Evolutionary conservation across 2,113 vertebrate genomes (phyloP).

Genomic region (Serilophus lunatus): DNA sequence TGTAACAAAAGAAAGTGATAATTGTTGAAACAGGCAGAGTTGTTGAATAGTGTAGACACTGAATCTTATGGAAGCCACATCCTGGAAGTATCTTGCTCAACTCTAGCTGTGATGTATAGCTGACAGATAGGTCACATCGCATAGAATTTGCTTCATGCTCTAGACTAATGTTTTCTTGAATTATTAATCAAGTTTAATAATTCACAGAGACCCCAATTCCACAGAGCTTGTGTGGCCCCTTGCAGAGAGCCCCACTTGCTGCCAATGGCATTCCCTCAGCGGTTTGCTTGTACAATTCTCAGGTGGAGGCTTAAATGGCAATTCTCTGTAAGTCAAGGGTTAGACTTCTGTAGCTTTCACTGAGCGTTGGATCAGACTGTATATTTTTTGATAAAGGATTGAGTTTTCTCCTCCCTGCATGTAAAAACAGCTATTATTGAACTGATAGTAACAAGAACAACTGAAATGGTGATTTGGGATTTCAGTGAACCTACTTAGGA

Average conservation of each 20-base stretch:
- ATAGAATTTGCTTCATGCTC: conserved; percentile 15
- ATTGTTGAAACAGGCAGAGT: conserved; percentile 6
- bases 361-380: not conserved
- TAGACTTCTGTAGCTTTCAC: not conserved
- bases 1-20: conserved; percentile 41
- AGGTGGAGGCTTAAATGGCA: not conserved
- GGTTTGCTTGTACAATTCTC: not conserved
- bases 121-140: not conserved
- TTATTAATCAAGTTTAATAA: conserved; percentile 44
- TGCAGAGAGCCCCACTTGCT: not conserved
- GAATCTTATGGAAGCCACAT: not conserved
- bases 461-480: not conserved
- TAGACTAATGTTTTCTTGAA: conserved; percentile 28
- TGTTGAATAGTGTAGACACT: not conserved
- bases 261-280: not conserved
- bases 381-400: not conserved
- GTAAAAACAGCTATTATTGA: not conserved
- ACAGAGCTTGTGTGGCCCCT: conserved; percentile 1
- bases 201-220: not conserved
- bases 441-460: not conserved
- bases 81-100: not conserved
- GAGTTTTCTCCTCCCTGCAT: not conserved
- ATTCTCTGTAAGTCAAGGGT: not conserved
- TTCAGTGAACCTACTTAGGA: not conserved
- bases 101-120: not conserved